Evolutionary conservation across 2,888 invertebrate genomes (phyloP).

Genomic region (Dascillus cervinus): DNA sequence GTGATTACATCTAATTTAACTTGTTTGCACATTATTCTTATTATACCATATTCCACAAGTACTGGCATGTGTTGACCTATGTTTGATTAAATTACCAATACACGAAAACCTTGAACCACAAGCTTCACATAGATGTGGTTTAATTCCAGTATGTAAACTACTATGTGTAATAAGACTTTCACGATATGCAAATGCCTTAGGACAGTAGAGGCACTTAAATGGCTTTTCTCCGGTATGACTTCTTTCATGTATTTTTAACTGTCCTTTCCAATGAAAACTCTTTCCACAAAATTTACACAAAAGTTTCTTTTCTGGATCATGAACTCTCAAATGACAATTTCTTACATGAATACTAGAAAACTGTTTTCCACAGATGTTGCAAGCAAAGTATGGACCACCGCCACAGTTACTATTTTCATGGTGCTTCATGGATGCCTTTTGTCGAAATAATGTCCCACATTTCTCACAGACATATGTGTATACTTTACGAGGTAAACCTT

Average conservation of each 20-base stretch:
- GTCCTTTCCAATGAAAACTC: slow-evolving; percentile 35
- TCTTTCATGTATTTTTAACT: slow-evolving; percentile 37
- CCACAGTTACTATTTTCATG: slow-evolving; percentile 45
- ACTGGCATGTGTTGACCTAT: slow-evolving; percentile 40
- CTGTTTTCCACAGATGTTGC: slow-evolving; percentile 38
- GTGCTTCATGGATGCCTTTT: slow-evolving; percentile 39
- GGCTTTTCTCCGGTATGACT: slow-evolving; percentile 46
- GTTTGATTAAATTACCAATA: slow-evolving; percentile 44
- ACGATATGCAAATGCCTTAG: slow-evolving; percentile 41
- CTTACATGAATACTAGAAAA: slow-evolving; percentile 42
- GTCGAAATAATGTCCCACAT: slow-evolving; percentile 31
- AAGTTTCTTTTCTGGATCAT: slow-evolving; percentile 33
- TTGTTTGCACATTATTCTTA: no score
- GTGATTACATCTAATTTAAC: no score
- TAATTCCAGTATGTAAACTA: slow-evolving; percentile 42
- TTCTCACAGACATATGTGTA: slow-evolving; percentile 33
- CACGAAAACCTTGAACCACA: slow-evolving; percentile 45
- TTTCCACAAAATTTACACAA: slow-evolving; percentile 36
- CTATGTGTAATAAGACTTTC: slow-evolving; percentile 45
- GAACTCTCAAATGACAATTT: slow-evolving; percentile 43
- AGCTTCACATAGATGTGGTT: slow-evolving; percentile 44
- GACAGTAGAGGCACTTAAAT: slow-evolving; percentile 41
- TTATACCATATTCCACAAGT: slow-evolving; percentile 38
- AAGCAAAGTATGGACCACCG: slow-evolving; percentile 23
- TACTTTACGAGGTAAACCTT: slow-evolving; percentile 23